These are phyloP conservation scores for Rotaria magnacalcarata DNA, from an alignment of 2,888 invertebrate genomes.

Conservation along the genomic window DNA sequence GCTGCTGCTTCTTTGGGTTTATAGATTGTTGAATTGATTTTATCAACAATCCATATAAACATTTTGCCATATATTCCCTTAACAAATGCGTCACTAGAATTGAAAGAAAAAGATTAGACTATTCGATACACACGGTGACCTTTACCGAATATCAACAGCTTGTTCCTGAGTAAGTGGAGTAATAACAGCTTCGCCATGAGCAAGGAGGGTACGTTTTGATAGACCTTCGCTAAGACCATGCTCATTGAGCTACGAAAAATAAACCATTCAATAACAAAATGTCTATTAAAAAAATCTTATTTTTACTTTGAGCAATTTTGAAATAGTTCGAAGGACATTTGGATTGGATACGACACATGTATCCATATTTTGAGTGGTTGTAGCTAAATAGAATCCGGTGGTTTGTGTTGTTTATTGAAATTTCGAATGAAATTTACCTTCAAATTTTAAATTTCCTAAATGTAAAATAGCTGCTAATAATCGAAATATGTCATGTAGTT, in stretches of 20 bases:
- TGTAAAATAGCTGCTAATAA: constrained; percentile 86
- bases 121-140: background rate
- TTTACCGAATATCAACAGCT: constrained; percentile 75
- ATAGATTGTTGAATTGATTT: constrained; percentile 87
- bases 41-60: constrained; percentile 90
- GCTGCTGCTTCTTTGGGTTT: constrained; percentile 50
- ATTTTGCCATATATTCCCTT: constrained; percentile 94
- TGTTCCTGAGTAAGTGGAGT: constrained; percentile 83
- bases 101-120: background rate
- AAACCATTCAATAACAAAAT: background rate
- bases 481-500: constrained; percentile 93
- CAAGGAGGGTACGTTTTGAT: constrained; percentile 84
- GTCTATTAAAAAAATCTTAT: background rate
- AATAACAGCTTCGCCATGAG: constrained; percentile 62
- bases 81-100: constrained; percentile 85
- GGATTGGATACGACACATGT: constrained; percentile 51
- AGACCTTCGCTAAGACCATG: constrained; percentile 58
- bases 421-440: constrained; percentile 54
- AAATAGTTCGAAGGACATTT: constrained; percentile 9
- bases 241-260: background rate
- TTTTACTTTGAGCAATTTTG: constrained; percentile 24
- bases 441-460: constrained; percentile 91
- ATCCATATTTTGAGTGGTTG: constrained; percentile 45
- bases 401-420: background rate
- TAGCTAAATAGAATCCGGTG: constrained; percentile 28